These are phyloP conservation scores for Pipa parva DNA, from an alignment of 2,113 vertebrate species.

Conservation along the genomic window DNA sequence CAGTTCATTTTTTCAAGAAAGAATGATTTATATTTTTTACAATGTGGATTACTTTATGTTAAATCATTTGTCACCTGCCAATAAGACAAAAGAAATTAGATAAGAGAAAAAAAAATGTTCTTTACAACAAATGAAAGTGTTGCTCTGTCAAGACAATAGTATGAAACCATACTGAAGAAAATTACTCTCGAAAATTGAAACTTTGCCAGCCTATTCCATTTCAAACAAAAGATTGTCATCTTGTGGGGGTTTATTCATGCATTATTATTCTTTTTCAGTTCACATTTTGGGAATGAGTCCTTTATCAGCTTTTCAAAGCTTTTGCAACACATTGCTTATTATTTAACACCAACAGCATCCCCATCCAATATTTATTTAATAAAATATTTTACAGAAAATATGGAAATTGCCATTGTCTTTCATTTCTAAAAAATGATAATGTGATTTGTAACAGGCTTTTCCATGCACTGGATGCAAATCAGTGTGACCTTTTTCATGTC, in stretches of 20 bases:
- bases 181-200: background rate
- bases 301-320: background rate
- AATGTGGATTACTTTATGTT: background rate
- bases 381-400: background rate
- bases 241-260: background rate
- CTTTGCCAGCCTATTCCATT: background rate
- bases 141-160: constrained; percentile 5
- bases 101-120: background rate
- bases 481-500: no score
- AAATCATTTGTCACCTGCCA: constrained; percentile 4
- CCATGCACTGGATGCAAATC: no score
- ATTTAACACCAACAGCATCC: background rate
- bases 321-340: background rate
- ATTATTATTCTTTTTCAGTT: background rate
- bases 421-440: background rate
- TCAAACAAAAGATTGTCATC: constrained; percentile 1
- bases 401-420: background rate
- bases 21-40: no score
- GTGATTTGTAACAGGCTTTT: background rate
- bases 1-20: no score
- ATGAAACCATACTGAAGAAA: background rate
- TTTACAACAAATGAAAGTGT: background rate
- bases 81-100: constrained; percentile 6
- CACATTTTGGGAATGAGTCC: background rate
- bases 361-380: background rate